Conservation (phyloP, 2,113 vertebrate genomes). For the Pachycephala philippinensis region DNA sequence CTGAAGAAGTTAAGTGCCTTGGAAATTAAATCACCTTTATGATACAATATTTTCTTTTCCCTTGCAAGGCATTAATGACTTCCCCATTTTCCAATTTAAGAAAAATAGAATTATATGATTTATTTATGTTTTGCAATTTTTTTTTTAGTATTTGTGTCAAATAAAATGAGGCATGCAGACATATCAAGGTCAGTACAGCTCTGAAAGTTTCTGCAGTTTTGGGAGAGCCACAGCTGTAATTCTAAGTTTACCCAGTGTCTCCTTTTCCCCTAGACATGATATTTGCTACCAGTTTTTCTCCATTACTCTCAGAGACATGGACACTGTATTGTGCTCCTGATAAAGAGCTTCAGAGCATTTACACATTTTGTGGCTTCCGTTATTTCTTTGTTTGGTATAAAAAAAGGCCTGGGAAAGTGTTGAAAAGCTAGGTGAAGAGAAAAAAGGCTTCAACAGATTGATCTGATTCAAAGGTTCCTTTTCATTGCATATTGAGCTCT, state of each 20-base stretch:
- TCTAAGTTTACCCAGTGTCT: background rate
- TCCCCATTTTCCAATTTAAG: fast-evolving
- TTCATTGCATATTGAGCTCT: background rate
- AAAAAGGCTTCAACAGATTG: background rate
- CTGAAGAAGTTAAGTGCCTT: background rate
- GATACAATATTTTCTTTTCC: background rate
- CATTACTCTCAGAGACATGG: background rate
- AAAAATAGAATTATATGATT: background rate
- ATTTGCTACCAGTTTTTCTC: background rate
- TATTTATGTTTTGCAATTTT: background rate
- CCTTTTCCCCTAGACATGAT: background rate
- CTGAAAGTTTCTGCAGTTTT: background rate
- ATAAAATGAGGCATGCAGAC: background rate
- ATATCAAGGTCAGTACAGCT: background rate
- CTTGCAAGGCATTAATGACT: background rate
- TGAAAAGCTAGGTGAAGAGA: background rate
- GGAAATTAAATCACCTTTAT: background rate
- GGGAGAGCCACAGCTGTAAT: background rate
- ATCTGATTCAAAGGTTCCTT: background rate
- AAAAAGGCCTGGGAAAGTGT: background rate
- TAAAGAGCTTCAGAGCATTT: background rate
- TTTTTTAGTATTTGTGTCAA: background rate
- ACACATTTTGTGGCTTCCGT: background rate
- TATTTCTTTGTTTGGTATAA: background rate
- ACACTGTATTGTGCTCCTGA: background rate